A percentile compares a stretch with the other conserved stretches of the same genome.
Evolutionary conservation across 2,888 invertebrate genomes (phyloP).

Genomic region (Amblyjoppa fuscipennis): DNA sequence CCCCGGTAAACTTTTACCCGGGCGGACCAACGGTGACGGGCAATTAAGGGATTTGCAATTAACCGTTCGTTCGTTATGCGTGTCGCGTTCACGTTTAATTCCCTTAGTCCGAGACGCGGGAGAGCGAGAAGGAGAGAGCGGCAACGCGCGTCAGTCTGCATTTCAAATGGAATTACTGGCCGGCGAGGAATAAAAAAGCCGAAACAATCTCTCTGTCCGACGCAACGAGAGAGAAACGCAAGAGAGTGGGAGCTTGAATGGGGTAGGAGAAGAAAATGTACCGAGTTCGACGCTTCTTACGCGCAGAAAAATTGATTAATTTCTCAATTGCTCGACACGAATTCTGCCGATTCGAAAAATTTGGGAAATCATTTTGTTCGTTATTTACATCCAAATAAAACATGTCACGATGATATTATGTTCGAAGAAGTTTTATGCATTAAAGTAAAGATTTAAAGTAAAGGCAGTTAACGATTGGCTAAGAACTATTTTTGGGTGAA

Average conservation of each 20-base stretch:
- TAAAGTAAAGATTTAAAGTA: no score
- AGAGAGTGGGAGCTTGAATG: neutral
- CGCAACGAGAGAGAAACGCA: constrained; percentile 3
- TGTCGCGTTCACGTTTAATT: constrained; percentile 83
- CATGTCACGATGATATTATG: no score
- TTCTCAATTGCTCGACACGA: no score
- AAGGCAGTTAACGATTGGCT: no score
- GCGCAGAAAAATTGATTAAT: no score
- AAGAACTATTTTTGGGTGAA: no score
- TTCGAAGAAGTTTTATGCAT: no score
- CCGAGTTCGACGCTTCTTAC: no score
- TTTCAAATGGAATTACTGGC: constrained; percentile 83
- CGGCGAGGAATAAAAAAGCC: constrained; percentile 60
- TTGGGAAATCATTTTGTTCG: no score
- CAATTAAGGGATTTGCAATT: constrained; percentile 74
- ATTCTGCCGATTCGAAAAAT: no score
- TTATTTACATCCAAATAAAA: no score
- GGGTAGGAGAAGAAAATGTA: no score
- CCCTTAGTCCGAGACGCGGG: constrained; percentile 79
- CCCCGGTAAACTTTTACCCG: constrained; percentile 61
- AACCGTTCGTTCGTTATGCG: constrained; percentile 78
- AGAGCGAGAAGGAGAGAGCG: constrained; percentile 23
- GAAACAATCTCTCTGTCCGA: constrained; percentile 58
- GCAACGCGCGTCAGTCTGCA: constrained; percentile 82
- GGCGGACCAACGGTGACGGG: constrained; percentile 67